Conservation (phyloP, 2,113 vertebrate species). For the Ictidomys tridecemlineatus region DNA sequence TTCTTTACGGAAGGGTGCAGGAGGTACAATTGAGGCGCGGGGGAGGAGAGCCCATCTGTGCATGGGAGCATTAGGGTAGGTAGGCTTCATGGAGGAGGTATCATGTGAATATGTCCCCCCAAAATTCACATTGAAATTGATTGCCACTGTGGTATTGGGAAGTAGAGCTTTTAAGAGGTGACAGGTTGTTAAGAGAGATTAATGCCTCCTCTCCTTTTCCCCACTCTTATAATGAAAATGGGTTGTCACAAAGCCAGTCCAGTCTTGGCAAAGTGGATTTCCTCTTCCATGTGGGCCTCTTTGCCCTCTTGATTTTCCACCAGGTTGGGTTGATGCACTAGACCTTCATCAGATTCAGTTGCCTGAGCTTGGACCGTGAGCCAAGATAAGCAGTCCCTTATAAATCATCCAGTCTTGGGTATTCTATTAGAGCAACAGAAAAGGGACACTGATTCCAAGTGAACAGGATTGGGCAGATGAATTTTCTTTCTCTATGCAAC, state of each 20-base stretch:
- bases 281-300: neutral
- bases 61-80: neutral
- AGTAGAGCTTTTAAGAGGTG: neutral
- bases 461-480: neutral
- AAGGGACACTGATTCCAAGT: neutral
- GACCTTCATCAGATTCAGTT: neutral
- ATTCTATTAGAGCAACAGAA: no score
- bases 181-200: neutral
- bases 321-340: no score
- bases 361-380: neutral
- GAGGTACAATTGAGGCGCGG: fast-evolving
- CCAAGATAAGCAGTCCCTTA: neutral
- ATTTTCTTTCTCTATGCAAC: neutral
- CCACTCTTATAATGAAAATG: neutral
- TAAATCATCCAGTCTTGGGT: neutral
- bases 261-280: neutral
- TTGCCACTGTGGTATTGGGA: neutral
- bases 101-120: neutral
- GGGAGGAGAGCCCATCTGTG: neutral
- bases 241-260: neutral
- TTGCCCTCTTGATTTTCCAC: neutral
- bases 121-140: neutral
- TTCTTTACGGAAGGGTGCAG: neutral
- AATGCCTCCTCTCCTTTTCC: neutral
- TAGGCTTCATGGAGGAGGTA: neutral